Evolutionary conservation across 2,113 vertebrate genomes (phyloP).

Genomic region (Bos javanicus): DNA sequence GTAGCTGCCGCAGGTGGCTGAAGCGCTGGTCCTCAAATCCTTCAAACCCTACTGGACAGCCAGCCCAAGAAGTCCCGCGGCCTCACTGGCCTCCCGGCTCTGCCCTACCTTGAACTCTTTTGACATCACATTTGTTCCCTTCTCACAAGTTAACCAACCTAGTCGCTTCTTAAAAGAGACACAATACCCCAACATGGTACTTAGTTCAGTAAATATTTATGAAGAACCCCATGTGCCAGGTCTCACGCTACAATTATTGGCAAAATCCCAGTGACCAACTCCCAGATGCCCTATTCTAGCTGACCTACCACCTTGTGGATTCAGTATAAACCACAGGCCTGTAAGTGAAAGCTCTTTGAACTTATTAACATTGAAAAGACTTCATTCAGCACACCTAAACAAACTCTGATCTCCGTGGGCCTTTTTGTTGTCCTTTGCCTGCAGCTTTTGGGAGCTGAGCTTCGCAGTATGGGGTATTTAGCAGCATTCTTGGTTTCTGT

Average conservation of each 20-base stretch:
- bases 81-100: background rate
- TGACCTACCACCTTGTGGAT: background rate
- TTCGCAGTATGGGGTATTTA: background rate
- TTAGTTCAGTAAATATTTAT: slow-evolving; percentile 30
- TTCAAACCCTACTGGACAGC: background rate
- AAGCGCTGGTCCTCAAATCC: background rate
- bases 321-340: background rate
- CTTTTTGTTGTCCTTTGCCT: background rate
- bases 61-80: background rate
- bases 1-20: background rate
- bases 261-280: background rate
- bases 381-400: background rate
- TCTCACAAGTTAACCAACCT: background rate
- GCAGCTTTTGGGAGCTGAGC: background rate
- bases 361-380: background rate
- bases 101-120: background rate
- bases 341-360: background rate
- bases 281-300: background rate
- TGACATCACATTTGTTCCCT: background rate
- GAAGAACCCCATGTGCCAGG: background rate
- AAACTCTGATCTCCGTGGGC: background rate
- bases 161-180: background rate
- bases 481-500: background rate
- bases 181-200: background rate
- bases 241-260: background rate